Evolutionary conservation across 1,140 invertebrate genomes (phyloP).

Genomic region (Paramacrobiotus metropolitanus): DNA sequence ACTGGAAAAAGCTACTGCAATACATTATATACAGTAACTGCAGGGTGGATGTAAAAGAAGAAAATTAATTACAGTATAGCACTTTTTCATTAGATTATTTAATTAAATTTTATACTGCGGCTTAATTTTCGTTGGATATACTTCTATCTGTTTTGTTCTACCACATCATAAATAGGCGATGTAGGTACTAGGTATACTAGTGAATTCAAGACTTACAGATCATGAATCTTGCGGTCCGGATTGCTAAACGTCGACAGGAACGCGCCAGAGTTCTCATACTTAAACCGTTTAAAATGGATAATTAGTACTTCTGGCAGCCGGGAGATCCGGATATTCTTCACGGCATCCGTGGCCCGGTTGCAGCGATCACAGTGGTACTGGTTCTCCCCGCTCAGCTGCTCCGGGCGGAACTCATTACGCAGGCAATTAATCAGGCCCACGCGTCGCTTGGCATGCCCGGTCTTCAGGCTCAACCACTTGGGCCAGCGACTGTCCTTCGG

Average conservation of each 20-base stretch:
- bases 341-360: not conserved
- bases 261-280: not conserved
- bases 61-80: no score
- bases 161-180: no score
- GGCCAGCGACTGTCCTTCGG: not conserved
- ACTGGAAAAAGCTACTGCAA: no score
- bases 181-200: no score
- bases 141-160: no score
- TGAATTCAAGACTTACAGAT: slow-evolving; percentile 3
- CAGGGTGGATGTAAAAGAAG: no score
- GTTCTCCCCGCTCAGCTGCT: not conserved
- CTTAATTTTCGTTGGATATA: no score
- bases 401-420: not conserved
- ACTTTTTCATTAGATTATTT: no score
- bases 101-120: no score
- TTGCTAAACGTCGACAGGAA: not conserved
- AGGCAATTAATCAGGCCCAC: not conserved
- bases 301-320: not conserved
- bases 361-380: slow-evolving; percentile 1
- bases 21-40: no score
- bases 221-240: slow-evolving; percentile 2
- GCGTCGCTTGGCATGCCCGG: not conserved
- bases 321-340: not conserved
- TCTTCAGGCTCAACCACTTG: not conserved
- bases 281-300: not conserved